Evolutionary conservation across 2,113 vertebrate genomes (phyloP).

Genomic region (Tupaia chinensis): DNA sequence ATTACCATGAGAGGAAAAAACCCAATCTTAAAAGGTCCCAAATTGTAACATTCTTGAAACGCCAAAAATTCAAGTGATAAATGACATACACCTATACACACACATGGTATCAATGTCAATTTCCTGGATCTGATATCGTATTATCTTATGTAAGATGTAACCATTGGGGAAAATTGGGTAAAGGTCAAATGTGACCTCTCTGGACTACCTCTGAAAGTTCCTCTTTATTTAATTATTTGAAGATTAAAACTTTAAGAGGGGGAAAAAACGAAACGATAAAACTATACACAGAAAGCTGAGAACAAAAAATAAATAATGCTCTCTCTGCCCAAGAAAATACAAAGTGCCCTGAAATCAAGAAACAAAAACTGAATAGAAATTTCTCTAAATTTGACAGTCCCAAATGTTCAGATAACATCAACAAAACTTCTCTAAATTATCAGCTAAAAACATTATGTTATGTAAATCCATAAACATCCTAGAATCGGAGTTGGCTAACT

Average conservation of each 20-base stretch:
- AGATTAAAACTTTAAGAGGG: slow-evolving; percentile 15
- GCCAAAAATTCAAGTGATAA: slow-evolving; percentile 56
- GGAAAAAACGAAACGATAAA: background rate
- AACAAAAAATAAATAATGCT: slow-evolving; percentile 41
- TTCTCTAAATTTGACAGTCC: slow-evolving; percentile 49
- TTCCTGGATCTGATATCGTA: slow-evolving; percentile 18
- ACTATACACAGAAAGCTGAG: background rate
- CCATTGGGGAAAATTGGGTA: background rate
- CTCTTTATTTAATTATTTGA: slow-evolving; percentile 45
- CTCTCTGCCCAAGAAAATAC: slow-evolving; percentile 60
- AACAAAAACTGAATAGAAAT: slow-evolving; percentile 52
- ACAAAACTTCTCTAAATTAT: slow-evolving; percentile 55
- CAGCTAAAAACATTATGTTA: background rate
- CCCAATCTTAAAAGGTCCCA: slow-evolving; percentile 12
- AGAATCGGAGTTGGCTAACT: background rate
- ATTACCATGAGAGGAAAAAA: slow-evolving; percentile 33
- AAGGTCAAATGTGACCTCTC: slow-evolving; percentile 17
- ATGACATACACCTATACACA: slow-evolving; percentile 38
- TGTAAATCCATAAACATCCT: background rate
- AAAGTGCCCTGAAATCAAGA: slow-evolving; percentile 56
- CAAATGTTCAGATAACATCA: slow-evolving; percentile 53
- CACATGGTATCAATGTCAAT: slow-evolving; percentile 23
- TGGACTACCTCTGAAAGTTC: slow-evolving; percentile 45
- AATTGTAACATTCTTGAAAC: slow-evolving; percentile 39
- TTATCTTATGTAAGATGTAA: background rate